Evolutionary conservation across 92 coral and sea anemone genomes (phyloP), one percentile per base, ranked within the genome.

Genomic region (Zoanthus sansibaricus): DNA sequence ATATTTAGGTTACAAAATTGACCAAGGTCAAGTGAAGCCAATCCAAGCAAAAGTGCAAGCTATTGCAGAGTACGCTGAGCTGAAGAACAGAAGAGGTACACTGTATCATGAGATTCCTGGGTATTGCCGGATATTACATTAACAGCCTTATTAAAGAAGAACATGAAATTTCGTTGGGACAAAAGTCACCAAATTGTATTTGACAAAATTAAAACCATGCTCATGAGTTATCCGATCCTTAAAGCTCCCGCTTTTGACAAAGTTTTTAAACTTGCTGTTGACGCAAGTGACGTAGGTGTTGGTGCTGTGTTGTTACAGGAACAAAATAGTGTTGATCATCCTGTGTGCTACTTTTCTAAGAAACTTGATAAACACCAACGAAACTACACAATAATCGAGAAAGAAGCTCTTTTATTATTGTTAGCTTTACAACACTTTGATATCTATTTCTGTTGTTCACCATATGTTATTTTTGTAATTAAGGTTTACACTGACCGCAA

Each of bases 21-120:
- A 86, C 44, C 90, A 87, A 76, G 93, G 93, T 17, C 74, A 83
- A 76, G 91, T 91, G 14, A 87, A 82, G 55, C 91, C 93, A 20
- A 68, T 87, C 37, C 46, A 77, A 30, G 88, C 84, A 9, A 86
- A 86, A 61, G 82, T 90, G 52, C 52, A 48, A 48, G 52, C 52
- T 48, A 48, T 68, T 48, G 52, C 5, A 48, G 52, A 48, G 52
- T 48, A 62, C 15, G 70, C 70, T 62, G 70, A 62, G 70, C 70
- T 16, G 70, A 62, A 62, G 70, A 62, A 12, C 70, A 62, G 70
- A 62, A 62, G 70, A 20, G 70, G 18, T 62, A 25, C 25, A 25
- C 25, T 25, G 25, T 25, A 62, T 62, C 70, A 62, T 62, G 15
- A 62, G 70, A 62, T 62, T 62, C 70, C 15, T 62, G 11, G 70